phyloP scores from a whole-genome alignment of 2,797 vertebrate species.

The Hydrolagus colliei region DNA sequence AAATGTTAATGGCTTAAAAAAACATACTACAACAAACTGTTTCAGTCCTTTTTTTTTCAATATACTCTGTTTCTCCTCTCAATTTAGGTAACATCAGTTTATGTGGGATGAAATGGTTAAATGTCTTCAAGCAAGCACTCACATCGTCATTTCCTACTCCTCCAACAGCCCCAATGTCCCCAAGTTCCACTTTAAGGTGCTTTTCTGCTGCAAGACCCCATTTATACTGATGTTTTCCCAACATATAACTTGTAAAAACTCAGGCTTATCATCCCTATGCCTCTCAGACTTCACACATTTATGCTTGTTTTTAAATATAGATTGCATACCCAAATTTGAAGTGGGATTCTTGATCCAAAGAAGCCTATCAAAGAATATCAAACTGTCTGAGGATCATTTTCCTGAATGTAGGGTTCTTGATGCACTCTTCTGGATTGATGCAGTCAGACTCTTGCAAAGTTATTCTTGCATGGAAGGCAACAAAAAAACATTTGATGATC shows the following conservation, averaged over 20 bases:
- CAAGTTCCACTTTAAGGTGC: too few relatives aligned
- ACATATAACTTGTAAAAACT: too few relatives aligned
- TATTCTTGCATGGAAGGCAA: not conserved
- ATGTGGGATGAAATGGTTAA: not conserved
- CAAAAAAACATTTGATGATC: not conserved
- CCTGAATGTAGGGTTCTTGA: not conserved
- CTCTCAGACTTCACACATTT: not conserved
- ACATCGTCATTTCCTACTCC: not conserved
- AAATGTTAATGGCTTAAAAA: not conserved
- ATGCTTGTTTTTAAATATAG: too few relatives aligned
- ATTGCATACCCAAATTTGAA: too few relatives aligned
- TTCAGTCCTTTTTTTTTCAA: not conserved
- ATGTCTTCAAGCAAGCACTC: not conserved
- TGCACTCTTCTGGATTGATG: not conserved
- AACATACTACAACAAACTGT: not conserved
- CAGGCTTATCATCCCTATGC: not conserved
- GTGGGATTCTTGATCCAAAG: too few relatives aligned
- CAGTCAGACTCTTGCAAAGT: not conserved
- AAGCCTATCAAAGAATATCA: too few relatives aligned
- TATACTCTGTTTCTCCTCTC: not conserved
- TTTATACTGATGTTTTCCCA: too few relatives aligned
- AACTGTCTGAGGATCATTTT: not conserved
- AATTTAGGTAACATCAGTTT: not conserved
- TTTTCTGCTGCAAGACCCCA: too few relatives aligned
- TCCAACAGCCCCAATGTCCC: not conserved